phyloP scores from a whole-genome alignment of 2,888 invertebrate species.

The Halictus quadricinctus region DNA sequence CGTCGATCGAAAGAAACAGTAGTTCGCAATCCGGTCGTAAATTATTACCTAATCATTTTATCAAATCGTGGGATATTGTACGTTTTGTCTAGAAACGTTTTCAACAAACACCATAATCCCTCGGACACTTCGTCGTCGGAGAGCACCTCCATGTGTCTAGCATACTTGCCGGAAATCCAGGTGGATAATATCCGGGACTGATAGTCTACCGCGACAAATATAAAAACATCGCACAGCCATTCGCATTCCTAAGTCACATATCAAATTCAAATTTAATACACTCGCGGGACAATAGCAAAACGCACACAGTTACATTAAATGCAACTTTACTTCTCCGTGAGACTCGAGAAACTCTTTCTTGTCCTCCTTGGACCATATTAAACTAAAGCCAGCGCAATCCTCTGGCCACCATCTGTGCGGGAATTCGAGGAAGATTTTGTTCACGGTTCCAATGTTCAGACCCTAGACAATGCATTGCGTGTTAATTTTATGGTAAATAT shows the following conservation, averaged over 20 bases:
- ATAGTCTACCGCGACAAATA: constrained; percentile 87
- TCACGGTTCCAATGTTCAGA: constrained; percentile 86
- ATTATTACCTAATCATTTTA: constrained; percentile 83
- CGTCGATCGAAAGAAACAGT: not conserved
- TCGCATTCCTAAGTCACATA: constrained; percentile 77
- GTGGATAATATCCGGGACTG: constrained; percentile 87
- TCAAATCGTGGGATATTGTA: constrained; percentile 84
- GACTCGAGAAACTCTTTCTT: constrained; percentile 81
- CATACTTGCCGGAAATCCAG: constrained; percentile 88
- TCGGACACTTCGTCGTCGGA: constrained; percentile 84
- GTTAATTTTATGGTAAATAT: constrained; percentile 20
- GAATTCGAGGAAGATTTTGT: constrained; percentile 89
- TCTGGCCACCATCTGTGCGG: constrained; percentile 87
- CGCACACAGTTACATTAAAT: constrained; percentile 3
- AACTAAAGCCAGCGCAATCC: constrained; percentile 82
- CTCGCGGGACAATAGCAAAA: constrained; percentile 4
- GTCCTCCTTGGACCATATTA: constrained; percentile 85
- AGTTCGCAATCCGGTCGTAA: not conserved
- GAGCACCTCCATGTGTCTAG: constrained; percentile 85
- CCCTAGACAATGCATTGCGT: constrained; percentile 77
- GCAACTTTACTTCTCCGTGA: constrained; percentile 71
- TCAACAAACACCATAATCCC: constrained; percentile 84
- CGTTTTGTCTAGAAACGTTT: constrained; percentile 83
- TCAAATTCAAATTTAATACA: constrained; percentile 14
- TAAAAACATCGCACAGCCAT: constrained; percentile 88